A percentile compares a stretch with the other conserved stretches of the same genome.
phyloP scores from a whole-genome alignment of 2,797 vertebrate species.

The Hypotaenidia philippensis region DNA sequence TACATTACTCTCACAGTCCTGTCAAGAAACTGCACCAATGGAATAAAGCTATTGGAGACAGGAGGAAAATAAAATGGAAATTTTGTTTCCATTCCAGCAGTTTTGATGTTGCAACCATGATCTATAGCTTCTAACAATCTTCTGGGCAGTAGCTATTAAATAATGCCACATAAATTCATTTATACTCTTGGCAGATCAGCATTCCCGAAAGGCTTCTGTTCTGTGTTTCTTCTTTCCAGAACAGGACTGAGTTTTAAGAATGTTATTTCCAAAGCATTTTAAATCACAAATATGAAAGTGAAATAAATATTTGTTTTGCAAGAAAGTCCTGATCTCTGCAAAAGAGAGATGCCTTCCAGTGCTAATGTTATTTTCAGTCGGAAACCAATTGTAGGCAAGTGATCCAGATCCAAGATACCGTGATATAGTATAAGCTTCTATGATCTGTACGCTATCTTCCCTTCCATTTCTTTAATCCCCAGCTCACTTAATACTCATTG shows the following conservation, averaged over 20 bases:
- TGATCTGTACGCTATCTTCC: background rate
- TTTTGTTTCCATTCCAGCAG: conserved; percentile 19
- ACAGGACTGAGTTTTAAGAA: background rate
- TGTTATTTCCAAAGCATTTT: background rate
- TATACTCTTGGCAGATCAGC: background rate
- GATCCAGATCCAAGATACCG: background rate
- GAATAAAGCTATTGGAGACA: background rate
- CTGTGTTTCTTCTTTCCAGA: conserved; percentile 3
- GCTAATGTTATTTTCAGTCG: background rate
- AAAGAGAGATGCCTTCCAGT: background rate
- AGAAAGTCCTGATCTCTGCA: conserved; percentile 2
- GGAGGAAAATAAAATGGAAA: conserved; percentile 31
- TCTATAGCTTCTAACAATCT: conserved; percentile 5
- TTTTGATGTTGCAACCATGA: conserved; percentile 40
- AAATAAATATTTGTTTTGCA: conserved; percentile 23
- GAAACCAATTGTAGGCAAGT: background rate
- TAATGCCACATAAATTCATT: conserved; percentile 16
- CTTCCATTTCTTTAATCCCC: background rate
- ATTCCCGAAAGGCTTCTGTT: background rate
- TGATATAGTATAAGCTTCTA: background rate
- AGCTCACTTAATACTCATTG: background rate
- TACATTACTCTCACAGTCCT: background rate
- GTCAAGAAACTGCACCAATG: fast-evolving
- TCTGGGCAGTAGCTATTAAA: conserved; percentile 14
- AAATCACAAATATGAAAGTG: conserved; percentile 9